Evolutionary conservation across 53 echinoderm and acorn worm genomes (phyloP).

Genomic region (Echinarachnius parma): DNA sequence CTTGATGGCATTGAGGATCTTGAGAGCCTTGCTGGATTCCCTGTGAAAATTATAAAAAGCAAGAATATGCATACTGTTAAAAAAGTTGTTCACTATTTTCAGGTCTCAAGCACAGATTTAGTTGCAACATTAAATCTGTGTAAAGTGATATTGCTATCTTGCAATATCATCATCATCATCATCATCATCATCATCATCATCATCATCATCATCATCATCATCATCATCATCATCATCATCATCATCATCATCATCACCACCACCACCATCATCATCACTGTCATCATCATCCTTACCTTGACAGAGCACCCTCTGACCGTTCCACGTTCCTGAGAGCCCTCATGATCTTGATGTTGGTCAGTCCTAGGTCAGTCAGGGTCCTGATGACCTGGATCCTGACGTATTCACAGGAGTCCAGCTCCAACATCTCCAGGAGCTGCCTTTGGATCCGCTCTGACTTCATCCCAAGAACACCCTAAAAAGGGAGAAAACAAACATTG

Average conservation of each 20-base stretch:
- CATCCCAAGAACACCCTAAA: conserved; percentile 92
- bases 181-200: conserved; percentile 24
- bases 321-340: conserved; percentile 76
- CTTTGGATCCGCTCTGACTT: conserved; percentile 78
- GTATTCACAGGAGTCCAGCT: conserved; percentile 91
- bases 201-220: conserved; percentile 24
- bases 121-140: no score
- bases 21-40: conserved; percentile 29
- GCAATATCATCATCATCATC: conserved; percentile 6
- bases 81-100: no score
- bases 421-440: conserved; percentile 86
- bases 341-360: conserved; percentile 84
- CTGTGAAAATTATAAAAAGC: no score
- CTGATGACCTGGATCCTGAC: conserved; percentile 87
- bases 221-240: conserved; percentile 13
- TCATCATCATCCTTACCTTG: conserved; percentile 84
- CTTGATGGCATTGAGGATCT: conserved; percentile 19
- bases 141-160: no score
- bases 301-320: conserved; percentile 77
- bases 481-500: neutral
- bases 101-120: no score
- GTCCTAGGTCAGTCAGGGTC: conserved; percentile 77
- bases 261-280: conserved; percentile 1
- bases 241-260: conserved; percentile 15
- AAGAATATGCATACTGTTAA: no score